Percentiles rank a stretch among this genome's conserved stretches.
Conservation (phyloP, 2,888 invertebrate genomes). For the Neelides folsomi region DNA sequence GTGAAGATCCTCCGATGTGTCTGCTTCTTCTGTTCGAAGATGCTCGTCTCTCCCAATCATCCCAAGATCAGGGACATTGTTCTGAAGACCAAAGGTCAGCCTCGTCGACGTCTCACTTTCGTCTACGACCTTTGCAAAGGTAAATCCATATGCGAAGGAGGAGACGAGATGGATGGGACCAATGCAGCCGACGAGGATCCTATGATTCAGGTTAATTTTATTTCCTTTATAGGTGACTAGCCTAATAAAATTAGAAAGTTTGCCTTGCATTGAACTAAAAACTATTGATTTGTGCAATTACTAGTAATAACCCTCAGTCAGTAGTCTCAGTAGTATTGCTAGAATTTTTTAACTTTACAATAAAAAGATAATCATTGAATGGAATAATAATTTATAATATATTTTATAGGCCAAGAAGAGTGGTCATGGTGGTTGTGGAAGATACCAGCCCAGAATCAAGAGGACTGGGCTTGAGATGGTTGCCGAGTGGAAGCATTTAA, state of each 20-base stretch:
- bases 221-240: too few species aligned
- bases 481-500: conserved; percentile 97
- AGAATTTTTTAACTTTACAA: too few species aligned
- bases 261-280: too few species aligned
- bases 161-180: conserved; percentile 89
- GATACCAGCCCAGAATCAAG: conserved; percentile 88
- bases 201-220: conserved; percentile 16
- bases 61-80: conserved; percentile 89
- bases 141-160: conserved; percentile 95
- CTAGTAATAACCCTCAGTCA: too few species aligned
- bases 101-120: conserved; percentile 81
- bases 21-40: conserved; percentile 95
- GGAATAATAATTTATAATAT: not conserved
- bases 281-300: too few species aligned
- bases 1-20: conserved; percentile 97
- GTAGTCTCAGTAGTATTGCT: too few species aligned
- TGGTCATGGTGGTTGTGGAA: conserved; percentile 91
- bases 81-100: conserved; percentile 90
- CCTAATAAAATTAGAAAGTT: too few species aligned
- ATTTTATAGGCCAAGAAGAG: conserved; percentile 44
- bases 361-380: not conserved
- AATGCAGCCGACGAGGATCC: conserved; percentile 48
- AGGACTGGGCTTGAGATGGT: conserved; percentile 80
- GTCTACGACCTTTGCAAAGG: conserved; percentile 97
- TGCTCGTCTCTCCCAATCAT: conserved; percentile 81